Evolutionary conservation across 2,888 invertebrate species (phyloP), one percentile per base, ranked within the genome.

Genomic region (Erebia ligea): DNA sequence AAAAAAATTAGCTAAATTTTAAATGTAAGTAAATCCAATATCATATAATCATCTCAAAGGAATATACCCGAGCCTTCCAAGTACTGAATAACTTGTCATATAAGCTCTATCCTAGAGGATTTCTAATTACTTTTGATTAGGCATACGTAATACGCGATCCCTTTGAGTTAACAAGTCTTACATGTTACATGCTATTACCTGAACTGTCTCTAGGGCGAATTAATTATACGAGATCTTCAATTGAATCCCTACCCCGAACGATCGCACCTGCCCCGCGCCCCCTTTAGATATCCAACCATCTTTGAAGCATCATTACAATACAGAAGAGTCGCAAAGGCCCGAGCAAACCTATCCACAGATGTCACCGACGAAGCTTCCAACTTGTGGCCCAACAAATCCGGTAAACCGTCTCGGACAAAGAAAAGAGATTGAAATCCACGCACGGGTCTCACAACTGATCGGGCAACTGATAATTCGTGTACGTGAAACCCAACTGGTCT

Each of bases 341-440:
- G 70, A 76, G 75, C 76, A 75, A 80, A 86, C 84, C 76, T 76
- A 82, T 86, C 83, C 80, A 75, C 81, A 76, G 84, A 86, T 84
- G 81, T 84, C 83, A 81, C 81, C 79, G 75, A 72, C 71, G 73
- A 70, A 75, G 76, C 74, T 42, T 68, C 74, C 78, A 74, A 89
- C 84, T 70, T 57, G 82, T 89, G 81, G 74, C 40, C 67, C 77
- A 75, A 90, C 81, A 67, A 70, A 81, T 89, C 83, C 75, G 75
- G 74, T 73, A 78, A 78, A 79, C 72, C 78, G 79, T 71, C 75
- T 69, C 83, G 89, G 90, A 92, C 92, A 92, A 92, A 92, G 92
- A 90, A 91, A 89, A 87, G 88, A 83, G 86, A 89, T 90, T 86
- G 86, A 82, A 84, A 89, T 88, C 85, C 78, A 74, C 76, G 72